These are phyloP conservation scores for Erpetoichthys calabaricus DNA, from an alignment of 2,797 vertebrate genomes.

Conservation along the genomic window DNA sequence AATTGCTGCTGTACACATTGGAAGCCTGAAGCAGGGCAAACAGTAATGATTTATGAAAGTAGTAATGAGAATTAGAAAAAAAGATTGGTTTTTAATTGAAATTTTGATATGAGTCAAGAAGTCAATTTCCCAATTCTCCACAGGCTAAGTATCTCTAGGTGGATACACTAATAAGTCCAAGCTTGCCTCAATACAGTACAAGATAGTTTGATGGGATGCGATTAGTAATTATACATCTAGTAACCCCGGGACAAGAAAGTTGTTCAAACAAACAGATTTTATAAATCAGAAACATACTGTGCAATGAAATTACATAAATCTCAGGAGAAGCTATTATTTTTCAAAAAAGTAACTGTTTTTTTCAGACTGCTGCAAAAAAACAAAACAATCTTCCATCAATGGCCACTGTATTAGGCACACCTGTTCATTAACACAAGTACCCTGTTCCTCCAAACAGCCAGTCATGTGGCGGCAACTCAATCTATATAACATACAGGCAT, in stretches of 20 bases:
- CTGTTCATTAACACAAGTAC: no score
- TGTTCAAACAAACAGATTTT: background rate
- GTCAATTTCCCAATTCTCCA: constrained; percentile 2
- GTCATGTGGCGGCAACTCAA: no score
- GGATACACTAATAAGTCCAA: background rate
- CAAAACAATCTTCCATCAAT: no score
- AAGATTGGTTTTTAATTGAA: constrained; percentile 9
- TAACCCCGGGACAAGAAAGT: background rate
- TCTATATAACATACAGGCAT: no score
- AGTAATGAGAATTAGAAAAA: constrained; percentile 1
- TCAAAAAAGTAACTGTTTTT: no score
- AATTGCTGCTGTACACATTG: background rate
- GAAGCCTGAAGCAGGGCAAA: constrained; percentile 2
- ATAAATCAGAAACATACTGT: no score
- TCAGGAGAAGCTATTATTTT: no score
- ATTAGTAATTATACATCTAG: background rate
- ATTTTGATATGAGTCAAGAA: constrained; percentile 8
- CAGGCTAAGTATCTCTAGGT: background rate
- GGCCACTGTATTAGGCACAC: no score
- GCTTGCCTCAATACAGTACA: background rate
- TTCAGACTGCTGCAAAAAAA: no score
- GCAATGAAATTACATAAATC: no score
- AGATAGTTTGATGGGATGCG: background rate
- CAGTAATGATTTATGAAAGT: constrained; percentile 3
- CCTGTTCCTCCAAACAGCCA: no score